Conservation (phyloP, 2,888 invertebrate genomes). For the Dicycla oo region DNA sequence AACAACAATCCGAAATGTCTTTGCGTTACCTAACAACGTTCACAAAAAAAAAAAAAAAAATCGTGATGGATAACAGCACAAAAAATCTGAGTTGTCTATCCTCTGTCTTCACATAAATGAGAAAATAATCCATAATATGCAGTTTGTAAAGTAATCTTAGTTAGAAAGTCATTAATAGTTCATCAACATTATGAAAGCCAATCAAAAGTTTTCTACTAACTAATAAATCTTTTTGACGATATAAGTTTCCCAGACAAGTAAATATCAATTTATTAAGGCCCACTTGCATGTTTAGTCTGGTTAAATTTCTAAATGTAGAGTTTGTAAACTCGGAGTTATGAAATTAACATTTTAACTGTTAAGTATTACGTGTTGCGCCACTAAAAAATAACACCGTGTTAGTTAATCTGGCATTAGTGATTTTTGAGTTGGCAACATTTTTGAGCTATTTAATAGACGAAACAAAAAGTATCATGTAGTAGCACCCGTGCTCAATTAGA, state of each 20-base stretch:
- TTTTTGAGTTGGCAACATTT: too few relatives aligned
- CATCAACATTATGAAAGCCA: constrained; percentile 40
- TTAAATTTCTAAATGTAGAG: too few relatives aligned
- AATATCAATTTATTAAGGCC: constrained; percentile 9
- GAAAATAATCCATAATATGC: not conserved
- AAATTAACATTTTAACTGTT: too few relatives aligned
- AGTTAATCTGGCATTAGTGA: too few relatives aligned
- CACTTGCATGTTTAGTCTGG: too few relatives aligned
- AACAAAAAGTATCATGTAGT: too few relatives aligned
- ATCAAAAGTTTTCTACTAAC: constrained; percentile 36
- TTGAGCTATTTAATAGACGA: too few relatives aligned
- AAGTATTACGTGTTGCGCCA: too few relatives aligned
- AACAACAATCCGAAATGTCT: not conserved
- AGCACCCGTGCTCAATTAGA: too few relatives aligned
- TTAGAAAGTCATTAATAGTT: constrained; percentile 42
- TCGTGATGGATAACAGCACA: not conserved
- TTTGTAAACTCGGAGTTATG: too few relatives aligned
- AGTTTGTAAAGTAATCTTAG: constrained; percentile 16
- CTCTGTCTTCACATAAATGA: not conserved
- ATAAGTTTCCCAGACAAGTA: constrained; percentile 14
- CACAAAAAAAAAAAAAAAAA: not conserved
- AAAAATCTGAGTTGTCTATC: not conserved
- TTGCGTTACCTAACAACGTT: too few relatives aligned
- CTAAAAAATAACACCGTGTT: too few relatives aligned
- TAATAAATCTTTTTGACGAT: constrained; percentile 41